Evolutionary conservation across 2,888 invertebrate genomes (phyloP), one percentile per base, ranked within the genome.

Genomic region (Ptilodon capucinus): DNA sequence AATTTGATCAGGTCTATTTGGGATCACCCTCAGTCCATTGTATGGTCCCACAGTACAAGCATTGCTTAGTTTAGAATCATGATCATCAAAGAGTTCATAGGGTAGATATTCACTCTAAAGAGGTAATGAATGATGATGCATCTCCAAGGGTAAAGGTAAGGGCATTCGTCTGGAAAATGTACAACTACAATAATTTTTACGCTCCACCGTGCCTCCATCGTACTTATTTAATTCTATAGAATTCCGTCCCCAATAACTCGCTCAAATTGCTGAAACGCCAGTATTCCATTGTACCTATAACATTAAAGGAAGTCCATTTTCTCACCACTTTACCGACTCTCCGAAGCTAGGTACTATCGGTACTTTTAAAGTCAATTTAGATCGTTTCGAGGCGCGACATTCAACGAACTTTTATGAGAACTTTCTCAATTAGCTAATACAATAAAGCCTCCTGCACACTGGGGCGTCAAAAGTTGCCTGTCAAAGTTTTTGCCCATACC

Each of bases 221-320:
- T 57, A 67, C 71, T 73, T 70, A 76, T 78, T 76, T 73, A 77
- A 78, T 79, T 79, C 73, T 66, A 74, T 75, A 69, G 73, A 78
- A 79, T 71, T 72, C 55, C 50, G 63, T 63, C 55, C 57, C 51
- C 71, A 67, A 78, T 80, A 79, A 74, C 72, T 81, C 69, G 68
- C 64, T 70, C 62, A 79, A 82, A 82, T 81, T 77, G 74, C 80
- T 74, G 70, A 74, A 72, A 65, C 63, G 66, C 53, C 69, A 56
- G 55, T 56, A 48, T 70, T 74, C 72, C 66, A 78, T 77, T 81
- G 74, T 78, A 72, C 66, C 60, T 58, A 65, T 70, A 68, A 73
- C 75, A 81, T 81, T 75, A 77, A 74, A 80, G 74, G 75, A 78
- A 82, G 74, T 79, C 74, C 70, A 79, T 83, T 81, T 80, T 72